Evolutionary conservation across 2,888 invertebrate genomes (phyloP).

Genomic region (Agrotis exclamationis): DNA sequence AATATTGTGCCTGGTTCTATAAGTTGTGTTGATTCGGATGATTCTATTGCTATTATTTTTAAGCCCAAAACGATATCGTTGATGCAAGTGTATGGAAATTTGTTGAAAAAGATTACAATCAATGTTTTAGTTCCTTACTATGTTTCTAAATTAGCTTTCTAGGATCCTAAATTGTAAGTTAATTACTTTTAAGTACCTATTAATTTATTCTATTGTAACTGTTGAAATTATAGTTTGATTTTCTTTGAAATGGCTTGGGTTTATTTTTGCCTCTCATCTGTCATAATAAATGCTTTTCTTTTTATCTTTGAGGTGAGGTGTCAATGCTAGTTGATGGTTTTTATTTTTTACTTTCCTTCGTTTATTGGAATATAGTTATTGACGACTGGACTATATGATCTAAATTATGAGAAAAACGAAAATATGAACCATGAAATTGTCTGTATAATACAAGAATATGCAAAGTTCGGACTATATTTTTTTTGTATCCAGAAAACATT

Average conservation of each 20-base stretch:
- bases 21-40: conserved; percentile 65
- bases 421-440: no score
- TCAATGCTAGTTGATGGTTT: no score
- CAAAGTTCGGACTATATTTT: no score
- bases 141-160: conserved; percentile 65
- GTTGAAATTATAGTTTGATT: conserved; percentile 18
- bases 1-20: conserved; percentile 59
- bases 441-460: no score
- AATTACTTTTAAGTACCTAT: conserved; percentile 26
- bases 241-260: neutral
- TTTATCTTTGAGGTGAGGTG: no score
- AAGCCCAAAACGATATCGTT: conserved; percentile 76
- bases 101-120: conserved; percentile 74
- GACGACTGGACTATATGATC: no score
- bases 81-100: conserved; percentile 73
- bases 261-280: no score
- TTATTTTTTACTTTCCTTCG: no score
- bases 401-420: no score
- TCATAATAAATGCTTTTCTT: no score
- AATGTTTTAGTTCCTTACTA: conserved; percentile 77
- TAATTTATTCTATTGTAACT: conserved; percentile 28
- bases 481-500: no score
- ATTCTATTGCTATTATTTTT: conserved; percentile 71
- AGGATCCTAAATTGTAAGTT: neutral
- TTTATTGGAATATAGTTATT: no score